phyloP scores from a whole-genome alignment of 2,888 invertebrate species.

The Drosophila eohydei region DNA sequence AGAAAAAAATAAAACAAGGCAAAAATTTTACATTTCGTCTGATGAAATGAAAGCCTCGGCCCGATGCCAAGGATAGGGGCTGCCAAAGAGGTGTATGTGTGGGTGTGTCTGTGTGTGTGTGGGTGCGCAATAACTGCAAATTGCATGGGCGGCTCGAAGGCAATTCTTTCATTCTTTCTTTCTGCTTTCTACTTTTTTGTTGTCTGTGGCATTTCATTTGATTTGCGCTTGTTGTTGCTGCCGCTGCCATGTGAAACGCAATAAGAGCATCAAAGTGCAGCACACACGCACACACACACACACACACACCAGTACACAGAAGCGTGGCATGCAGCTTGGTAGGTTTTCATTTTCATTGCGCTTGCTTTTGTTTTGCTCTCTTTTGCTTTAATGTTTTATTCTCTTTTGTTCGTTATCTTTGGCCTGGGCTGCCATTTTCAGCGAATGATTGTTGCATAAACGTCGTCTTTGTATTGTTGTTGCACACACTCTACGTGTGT shows the following conservation, averaged over 20 bases:
- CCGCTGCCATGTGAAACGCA: slow-evolving; percentile 62
- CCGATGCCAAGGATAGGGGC: slow-evolving; percentile 35
- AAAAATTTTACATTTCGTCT: slow-evolving; percentile 71
- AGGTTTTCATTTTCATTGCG: slow-evolving; percentile 47
- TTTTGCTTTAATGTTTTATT: slow-evolving; percentile 12
- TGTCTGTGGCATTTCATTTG: slow-evolving; percentile 77
- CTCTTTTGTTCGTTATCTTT: slow-evolving; percentile 41
- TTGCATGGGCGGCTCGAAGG: slow-evolving; percentile 80
- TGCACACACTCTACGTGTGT: slow-evolving; percentile 40
- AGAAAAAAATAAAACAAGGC: slow-evolving; percentile 13
- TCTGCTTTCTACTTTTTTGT: slow-evolving; percentile 16
- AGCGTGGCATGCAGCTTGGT: slow-evolving; percentile 57
- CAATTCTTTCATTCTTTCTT: slow-evolving; percentile 58
- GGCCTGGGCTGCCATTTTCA: slow-evolving; percentile 59
- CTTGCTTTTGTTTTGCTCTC: not conserved
- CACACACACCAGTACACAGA: slow-evolving; percentile 21
- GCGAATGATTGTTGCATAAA: slow-evolving; percentile 81
- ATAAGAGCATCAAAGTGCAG: slow-evolving; percentile 79
- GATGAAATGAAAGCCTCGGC: slow-evolving; percentile 78
- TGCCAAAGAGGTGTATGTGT: not conserved
- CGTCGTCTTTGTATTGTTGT: slow-evolving; percentile 75
- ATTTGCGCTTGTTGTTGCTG: slow-evolving; percentile 65
- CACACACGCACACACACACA: slow-evolving; percentile 42
- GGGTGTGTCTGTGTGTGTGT: slow-evolving; percentile 33
- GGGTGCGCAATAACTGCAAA: slow-evolving; percentile 78